A percentile compares a stretch with the other conserved stretches of the same genome.
These are phyloP conservation scores for Plebejus argus DNA, from an alignment of 2,888 invertebrate genomes.

Conservation along the genomic window DNA sequence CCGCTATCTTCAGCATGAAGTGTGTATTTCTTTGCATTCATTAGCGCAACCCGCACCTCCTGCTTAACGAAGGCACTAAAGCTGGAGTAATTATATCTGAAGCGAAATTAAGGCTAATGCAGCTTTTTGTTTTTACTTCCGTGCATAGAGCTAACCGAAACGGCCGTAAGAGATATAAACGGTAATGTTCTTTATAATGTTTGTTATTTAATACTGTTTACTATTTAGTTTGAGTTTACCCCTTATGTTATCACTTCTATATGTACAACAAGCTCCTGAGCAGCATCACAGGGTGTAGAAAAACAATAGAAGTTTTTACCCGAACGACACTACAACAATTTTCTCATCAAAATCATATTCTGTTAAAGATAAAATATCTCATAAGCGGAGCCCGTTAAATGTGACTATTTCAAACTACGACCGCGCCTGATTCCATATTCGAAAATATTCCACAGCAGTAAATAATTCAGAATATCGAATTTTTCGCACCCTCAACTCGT, in stretches of 20 bases:
- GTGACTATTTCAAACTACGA: not conserved
- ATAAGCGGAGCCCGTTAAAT: not conserved
- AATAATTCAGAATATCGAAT: slow-evolving; percentile 27
- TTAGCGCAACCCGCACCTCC: slow-evolving; percentile 17
- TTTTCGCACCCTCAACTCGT: slow-evolving; percentile 10
- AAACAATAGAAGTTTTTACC: too few relatives aligned
- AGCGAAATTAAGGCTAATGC: slow-evolving; percentile 31
- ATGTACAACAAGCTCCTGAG: not conserved
- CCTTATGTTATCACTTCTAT: not conserved
- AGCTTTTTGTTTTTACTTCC: slow-evolving; percentile 29
- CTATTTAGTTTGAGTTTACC: not conserved
- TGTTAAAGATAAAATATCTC: too few relatives aligned
- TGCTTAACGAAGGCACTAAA: slow-evolving; percentile 29
- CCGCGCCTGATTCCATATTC: not conserved
- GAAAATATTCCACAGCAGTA: not conserved
- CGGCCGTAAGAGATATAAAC: slow-evolving; percentile 8
- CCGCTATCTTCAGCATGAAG: not conserved
- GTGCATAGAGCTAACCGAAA: slow-evolving; percentile 15
- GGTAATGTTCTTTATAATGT: not conserved
- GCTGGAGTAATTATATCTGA: slow-evolving; percentile 29
- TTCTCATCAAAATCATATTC: too few relatives aligned
- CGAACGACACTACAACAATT: too few relatives aligned
- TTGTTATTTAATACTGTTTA: not conserved
- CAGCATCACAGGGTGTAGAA: too few relatives aligned
- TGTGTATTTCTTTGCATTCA: slow-evolving; percentile 26